Base-by-base conservation (phyloP, 1,140 invertebrate species). In the Goniozus legneri region DNA sequence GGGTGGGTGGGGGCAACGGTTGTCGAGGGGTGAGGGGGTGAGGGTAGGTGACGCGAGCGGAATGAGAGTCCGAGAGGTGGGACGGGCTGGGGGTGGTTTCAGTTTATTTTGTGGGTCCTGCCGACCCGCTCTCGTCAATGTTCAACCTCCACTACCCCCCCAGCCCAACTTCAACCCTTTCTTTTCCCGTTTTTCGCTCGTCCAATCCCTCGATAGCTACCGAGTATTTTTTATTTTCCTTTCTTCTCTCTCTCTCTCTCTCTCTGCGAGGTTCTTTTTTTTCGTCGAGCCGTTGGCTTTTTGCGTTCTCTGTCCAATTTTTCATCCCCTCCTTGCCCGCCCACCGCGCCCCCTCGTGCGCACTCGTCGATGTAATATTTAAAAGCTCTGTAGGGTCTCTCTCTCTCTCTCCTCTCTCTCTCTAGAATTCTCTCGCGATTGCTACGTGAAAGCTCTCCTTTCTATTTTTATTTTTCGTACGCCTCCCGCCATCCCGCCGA, bases 51-150 rank as follows among this genome's bases (percentile, higher is more conserved):
- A 64, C 54, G 60, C 57, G 46, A 49, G 47, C 35, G 50, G 58
- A 60, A 59, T 44, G 56, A 62, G 52, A 51, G 56, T 45, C 43
- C 44, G 49, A 58, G 51, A 54, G 46, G 54, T 50, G 56, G 49
- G 43, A 38, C 8, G 37, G 18, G 24, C 20, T 15, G 24, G 20
- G 14, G 57, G 49, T 59, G 62, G 67, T 67, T 71, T 69, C 65
- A 69, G 67, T 73, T 70, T 73, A 73, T 71, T 73, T 70, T 69
- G 68, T 64, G 67, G 58, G 65, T 69, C 70, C 68, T 67, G 69
- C 59, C 60, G 60, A 62, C 52, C 57, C 55, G 60, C 65, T n/a
- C n/a, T 73, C 67, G 67, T 72, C 67, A 71, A 67, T 71, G 69
- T 72, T 65, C 65, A 59, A 60, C 62, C 56, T 58, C 59, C n/a